Base-by-base conservation (phyloP, 30 jellyfish, hydroid and myxozoan genomes). In the Phacellophora camtschatica region DNA sequence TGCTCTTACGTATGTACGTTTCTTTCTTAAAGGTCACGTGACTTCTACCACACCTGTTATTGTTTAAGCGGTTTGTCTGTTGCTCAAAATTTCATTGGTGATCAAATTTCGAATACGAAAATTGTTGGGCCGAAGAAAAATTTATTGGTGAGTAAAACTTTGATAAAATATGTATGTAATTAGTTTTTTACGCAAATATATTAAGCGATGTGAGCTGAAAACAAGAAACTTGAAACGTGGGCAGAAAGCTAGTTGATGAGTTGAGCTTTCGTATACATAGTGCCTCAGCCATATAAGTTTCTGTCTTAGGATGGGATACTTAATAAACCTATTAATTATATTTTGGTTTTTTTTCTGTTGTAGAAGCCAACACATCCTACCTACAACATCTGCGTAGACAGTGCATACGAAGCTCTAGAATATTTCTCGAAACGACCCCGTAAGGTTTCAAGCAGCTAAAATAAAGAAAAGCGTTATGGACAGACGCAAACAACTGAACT, bases 31-130 rank as follows among this genome's bases (percentile, higher is more conserved):
- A 82, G 86, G 57, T 48, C 87, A 13, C 87, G 96, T 0, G 99
- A 93, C 71, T 93, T 48, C 50, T 93, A 93, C 69, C 99, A 93
- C 33, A 93, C 99, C 6, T 93, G 99, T 50, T 93, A 93, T 81
- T 93, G 99, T 31, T 58, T 93, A 63, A 93, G 99, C 53, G 99
- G 99, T 0, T 84, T 93, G n/a, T 93, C 99, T 9, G 82, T 86
- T 18, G 97, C 99, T 3, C 97, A 93, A 74, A 85, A 85, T 54
- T 93, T 93, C 63, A 76, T 87, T 30, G 99, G 96, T 12, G 99
- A 93, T 74, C 88, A 76, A 3, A 83, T 36, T 0, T 42, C 31
- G 16, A 83, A 68, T 48, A 57, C 89, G 4, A 63, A 87, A 31
- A 27, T 77, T 16, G 83, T 73, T 43, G 99, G 99, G 15, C 82